Conservation (phyloP, 2,113 vertebrate species). For the Rattus norvegicus region GRCr8 NC_086024.1:49887501-49888000, state of each 20-base stretch:
- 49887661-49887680: too few relatives aligned
- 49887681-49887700: not conserved
- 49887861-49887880: not conserved
- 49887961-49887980: too few relatives aligned
- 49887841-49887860: not conserved
- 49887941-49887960: too few relatives aligned
- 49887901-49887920: not conserved
- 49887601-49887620: not conserved
- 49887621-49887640: accelerated
- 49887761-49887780: not conserved
- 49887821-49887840: not conserved
- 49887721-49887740: not conserved
- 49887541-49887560: not conserved
- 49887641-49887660: not conserved
- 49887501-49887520: not conserved
- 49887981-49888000: too few relatives aligned
- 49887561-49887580: accelerated
- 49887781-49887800: not conserved
- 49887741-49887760: not conserved
- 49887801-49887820: not conserved
- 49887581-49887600: not conserved
- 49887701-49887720: not conserved
- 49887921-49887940: not conserved
- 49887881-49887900: not conserved
- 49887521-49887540: not conserved